Evolutionary conservation across 2,888 invertebrate genomes (phyloP).

Genomic region (Nineta flava): DNA sequence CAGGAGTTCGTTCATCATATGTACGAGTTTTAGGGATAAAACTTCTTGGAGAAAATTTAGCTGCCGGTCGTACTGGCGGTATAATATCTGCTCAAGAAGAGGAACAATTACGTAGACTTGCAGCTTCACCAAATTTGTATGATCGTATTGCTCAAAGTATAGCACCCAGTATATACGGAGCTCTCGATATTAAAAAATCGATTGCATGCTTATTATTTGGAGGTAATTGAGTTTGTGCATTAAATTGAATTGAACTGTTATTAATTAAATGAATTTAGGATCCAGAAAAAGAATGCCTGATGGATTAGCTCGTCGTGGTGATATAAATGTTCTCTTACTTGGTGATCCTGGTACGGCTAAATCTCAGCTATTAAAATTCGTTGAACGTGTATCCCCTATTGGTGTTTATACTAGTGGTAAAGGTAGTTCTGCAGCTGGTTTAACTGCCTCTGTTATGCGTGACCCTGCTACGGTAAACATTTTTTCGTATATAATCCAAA

Average conservation of each 20-base stretch:
- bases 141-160: slow-evolving; percentile 79
- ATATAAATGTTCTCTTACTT: slow-evolving; percentile 85
- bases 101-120: slow-evolving; percentile 67
- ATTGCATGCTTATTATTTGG: slow-evolving; percentile 91
- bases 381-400: slow-evolving; percentile 85
- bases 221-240: slow-evolving; percentile 35
- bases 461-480: slow-evolving; percentile 76
- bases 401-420: slow-evolving; percentile 99
- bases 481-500: slow-evolving; percentile 12
- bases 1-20: slow-evolving; percentile 89
- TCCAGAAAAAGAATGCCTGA: slow-evolving; percentile 82
- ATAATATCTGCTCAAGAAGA: slow-evolving; percentile 50
- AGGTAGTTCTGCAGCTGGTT: slow-evolving; percentile 96
- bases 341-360: slow-evolving; percentile 99
- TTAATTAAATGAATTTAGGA: slow-evolving; percentile 26
- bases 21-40: slow-evolving; percentile 86
- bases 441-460: slow-evolving; percentile 91
- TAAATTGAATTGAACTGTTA: background rate
- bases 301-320: slow-evolving; percentile 87
- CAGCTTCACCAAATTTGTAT: slow-evolving; percentile 72
- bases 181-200: slow-evolving; percentile 88
- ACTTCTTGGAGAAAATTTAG: slow-evolving; percentile 65
- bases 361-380: slow-evolving; percentile 93
- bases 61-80: slow-evolving; percentile 39
- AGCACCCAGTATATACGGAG: slow-evolving; percentile 95